These are phyloP conservation scores for Vanessa tameamea DNA, from an alignment of 1,140 invertebrate genomes.

Conservation along the genomic window DNA sequence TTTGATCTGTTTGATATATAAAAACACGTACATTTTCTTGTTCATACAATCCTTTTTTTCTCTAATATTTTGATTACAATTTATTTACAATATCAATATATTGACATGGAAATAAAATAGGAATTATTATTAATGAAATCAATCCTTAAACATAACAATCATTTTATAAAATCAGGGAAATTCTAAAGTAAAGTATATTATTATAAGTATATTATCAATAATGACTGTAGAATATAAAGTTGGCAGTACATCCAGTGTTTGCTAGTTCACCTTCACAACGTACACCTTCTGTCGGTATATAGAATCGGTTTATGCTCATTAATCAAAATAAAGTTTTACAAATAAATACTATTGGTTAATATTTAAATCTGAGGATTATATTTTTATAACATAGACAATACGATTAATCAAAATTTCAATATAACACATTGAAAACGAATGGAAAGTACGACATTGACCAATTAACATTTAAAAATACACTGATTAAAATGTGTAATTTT, in stretches of 20 bases:
- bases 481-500: no score
- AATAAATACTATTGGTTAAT: no score
- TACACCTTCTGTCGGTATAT: constrained; percentile 9
- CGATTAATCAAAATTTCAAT: constrained; percentile 2
- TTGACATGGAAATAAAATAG: background rate
- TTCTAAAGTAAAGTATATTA: background rate
- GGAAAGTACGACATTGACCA: background rate
- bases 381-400: no score
- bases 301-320: background rate
- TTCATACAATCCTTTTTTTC: background rate
- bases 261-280: constrained; percentile 33
- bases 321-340: no score
- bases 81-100: background rate
- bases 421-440: background rate
- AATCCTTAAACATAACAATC: background rate
- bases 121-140: background rate
- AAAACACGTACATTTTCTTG: background rate
- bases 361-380: no score
- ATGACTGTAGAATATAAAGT: constrained; percentile 20
- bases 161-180: background rate
- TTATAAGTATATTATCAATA: background rate
- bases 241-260: constrained; percentile 12
- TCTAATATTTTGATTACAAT: background rate
- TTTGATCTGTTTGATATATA: background rate
- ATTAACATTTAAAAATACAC: background rate